Evolutionary conservation across 1,140 invertebrate genomes (phyloP).

Genomic region (Geopemphigus sp.): DNA sequence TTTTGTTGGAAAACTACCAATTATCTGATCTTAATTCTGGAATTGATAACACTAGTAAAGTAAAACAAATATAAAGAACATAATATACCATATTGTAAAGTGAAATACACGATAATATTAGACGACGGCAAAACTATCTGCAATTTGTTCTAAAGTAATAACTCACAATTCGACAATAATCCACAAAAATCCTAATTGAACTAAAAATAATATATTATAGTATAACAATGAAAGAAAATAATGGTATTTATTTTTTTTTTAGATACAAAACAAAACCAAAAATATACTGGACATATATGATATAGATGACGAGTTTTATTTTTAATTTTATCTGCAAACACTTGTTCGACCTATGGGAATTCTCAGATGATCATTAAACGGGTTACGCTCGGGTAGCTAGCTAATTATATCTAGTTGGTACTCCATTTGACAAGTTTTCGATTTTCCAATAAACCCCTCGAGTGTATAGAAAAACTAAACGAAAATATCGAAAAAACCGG

Average conservation of each 20-base stretch:
- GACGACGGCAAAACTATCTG: not conserved
- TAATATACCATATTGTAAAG: not conserved
- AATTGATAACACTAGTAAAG: not conserved
- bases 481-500: too few species aligned
- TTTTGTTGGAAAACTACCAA: not conserved
- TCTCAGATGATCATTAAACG: too few species aligned
- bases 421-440: too few species aligned
- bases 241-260: not conserved
- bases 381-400: too few species aligned
- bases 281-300: too few species aligned
- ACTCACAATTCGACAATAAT: not conserved
- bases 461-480: too few species aligned
- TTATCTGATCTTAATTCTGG: not conserved
- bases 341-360: too few species aligned
- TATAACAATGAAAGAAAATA: not conserved
- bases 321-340: too few species aligned
- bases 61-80: not conserved
- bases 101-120: not conserved
- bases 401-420: too few species aligned
- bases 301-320: too few species aligned
- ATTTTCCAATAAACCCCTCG: too few species aligned
- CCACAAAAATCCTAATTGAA: not conserved
- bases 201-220: not conserved
- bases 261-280: too few species aligned
- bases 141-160: not conserved